Evolutionary conservation across 2,888 invertebrate genomes (phyloP), one percentile per base, ranked within the genome.

Genomic region (Conops quadrifasciatus): DNA sequence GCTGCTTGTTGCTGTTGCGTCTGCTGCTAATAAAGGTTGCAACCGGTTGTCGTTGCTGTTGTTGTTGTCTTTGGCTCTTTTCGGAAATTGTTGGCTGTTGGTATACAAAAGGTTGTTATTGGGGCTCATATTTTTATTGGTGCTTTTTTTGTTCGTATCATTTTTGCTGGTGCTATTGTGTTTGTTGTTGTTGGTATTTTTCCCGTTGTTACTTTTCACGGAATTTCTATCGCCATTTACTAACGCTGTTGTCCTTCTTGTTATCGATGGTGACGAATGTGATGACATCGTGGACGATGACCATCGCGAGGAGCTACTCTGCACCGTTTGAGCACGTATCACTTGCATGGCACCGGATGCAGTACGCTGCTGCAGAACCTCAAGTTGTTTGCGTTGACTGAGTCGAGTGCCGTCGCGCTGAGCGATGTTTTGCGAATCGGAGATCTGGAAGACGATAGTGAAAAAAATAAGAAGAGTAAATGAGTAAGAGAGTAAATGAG

Each of bases 341-440:
- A 93, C 92, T 79, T 92, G 91, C 80, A 93, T 87, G 67, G 78
- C 89, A 63, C 91, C 90, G 73, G 82, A 81, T 59, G 92, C 90
- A 73, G 89, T 89, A 81, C 90, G 90, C 67, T 91, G 89, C 81
- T 92, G 89, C 76, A 92, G 88, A 78, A 93, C 92, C 85, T 93
- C 92, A 87, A 92, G 88, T 78, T 86, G 85, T 80, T 86, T 86
- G 74, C 86, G 83, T 78, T 86, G 84, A 76, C 83, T 83, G 77
- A 83, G 85, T 76, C 85, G 84, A 74, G 81, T 85, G 78, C 86
- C 86, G 72, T 86, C 85, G 67, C 85, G 84, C 78, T 85, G 84
- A 79, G 85, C 83, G 72, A 86, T 82, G 76, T 86, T 86, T 82
- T 86, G 84, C 76, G 86, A 86, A 79, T 86, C 85, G 78, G 86